Percentiles rank a stretch among this genome's conserved stretches.
phyloP scores from a whole-genome alignment of 2,113 vertebrate species.

The Eptesicus fuscus region DNA sequence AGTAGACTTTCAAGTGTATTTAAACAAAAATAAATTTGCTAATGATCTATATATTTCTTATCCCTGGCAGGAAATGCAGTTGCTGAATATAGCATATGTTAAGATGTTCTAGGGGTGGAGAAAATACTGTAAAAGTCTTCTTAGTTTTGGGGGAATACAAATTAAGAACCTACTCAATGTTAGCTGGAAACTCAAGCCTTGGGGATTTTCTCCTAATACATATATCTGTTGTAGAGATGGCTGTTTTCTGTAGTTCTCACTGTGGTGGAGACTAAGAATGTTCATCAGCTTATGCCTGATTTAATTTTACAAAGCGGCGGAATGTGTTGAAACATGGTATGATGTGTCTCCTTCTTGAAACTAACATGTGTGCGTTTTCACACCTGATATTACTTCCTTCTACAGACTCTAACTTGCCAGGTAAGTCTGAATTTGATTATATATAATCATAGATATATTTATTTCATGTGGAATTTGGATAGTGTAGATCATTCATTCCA shows the following conservation, averaged over 20 bases:
- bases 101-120: neutral
- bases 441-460: neutral
- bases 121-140: neutral
- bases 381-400: neutral
- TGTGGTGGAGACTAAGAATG: neutral
- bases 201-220: neutral
- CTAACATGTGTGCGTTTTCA: neutral
- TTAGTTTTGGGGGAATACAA: neutral
- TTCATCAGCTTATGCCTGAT: neutral
- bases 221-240: neutral
- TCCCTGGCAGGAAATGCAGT: neutral
- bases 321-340: slow-evolving; percentile 49
- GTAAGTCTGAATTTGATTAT: neutral
- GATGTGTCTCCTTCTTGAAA: slow-evolving; percentile 17
- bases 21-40: neutral
- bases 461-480: neutral
- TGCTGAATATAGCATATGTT: neutral
- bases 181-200: neutral
- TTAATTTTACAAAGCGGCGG: slow-evolving; percentile 33
- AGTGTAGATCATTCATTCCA: neutral
- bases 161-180: neutral
- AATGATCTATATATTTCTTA: neutral
- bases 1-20: neutral
- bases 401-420: slow-evolving; percentile 14
- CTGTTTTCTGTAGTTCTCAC: neutral